These are phyloP conservation scores for Enteromius anoplus DNA, from an alignment of 2,797 vertebrate genomes.

Conservation along the genomic window DNA sequence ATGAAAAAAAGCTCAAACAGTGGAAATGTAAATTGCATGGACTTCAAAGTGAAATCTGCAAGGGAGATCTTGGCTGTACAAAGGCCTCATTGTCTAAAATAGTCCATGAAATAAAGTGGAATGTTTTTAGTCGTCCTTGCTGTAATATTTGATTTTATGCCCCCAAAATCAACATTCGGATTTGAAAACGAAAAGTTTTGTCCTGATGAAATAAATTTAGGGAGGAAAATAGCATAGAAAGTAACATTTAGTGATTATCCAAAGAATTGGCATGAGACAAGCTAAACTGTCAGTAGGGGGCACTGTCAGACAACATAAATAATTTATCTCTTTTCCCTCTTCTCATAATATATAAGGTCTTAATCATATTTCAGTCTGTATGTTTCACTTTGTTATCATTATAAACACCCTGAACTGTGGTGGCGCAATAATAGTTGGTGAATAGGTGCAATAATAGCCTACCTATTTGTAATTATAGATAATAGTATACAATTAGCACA, in stretches of 20 bases:
- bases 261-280: neutral
- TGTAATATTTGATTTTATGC: constrained; percentile 50
- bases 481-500: constrained; percentile 26
- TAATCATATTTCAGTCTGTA: constrained; percentile 11
- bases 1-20: neutral
- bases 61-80: constrained; percentile 37
- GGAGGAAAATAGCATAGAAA: neutral
- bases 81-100: constrained; percentile 43
- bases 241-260: neutral
- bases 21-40: constrained; percentile 27
- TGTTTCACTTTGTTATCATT: constrained; percentile 25
- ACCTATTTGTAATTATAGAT: constrained; percentile 38
- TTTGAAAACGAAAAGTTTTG: constrained; percentile 28
- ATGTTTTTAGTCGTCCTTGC: constrained; percentile 37
- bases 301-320: constrained; percentile 69
- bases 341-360: neutral
- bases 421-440: constrained; percentile 6
- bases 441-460: constrained; percentile 27
- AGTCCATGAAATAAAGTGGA: constrained; percentile 49
- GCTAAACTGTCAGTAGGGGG: constrained; percentile 74
- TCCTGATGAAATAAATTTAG: constrained; percentile 52
- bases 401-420: constrained; percentile 8
- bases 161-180: constrained; percentile 42
- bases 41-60: constrained; percentile 50
- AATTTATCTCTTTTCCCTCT: constrained; percentile 37